Percentiles rank a stretch among this genome's conserved stretches.
phyloP scores from a whole-genome alignment of 2,888 invertebrate genomes.

The Autographa pulchrina region DNA sequence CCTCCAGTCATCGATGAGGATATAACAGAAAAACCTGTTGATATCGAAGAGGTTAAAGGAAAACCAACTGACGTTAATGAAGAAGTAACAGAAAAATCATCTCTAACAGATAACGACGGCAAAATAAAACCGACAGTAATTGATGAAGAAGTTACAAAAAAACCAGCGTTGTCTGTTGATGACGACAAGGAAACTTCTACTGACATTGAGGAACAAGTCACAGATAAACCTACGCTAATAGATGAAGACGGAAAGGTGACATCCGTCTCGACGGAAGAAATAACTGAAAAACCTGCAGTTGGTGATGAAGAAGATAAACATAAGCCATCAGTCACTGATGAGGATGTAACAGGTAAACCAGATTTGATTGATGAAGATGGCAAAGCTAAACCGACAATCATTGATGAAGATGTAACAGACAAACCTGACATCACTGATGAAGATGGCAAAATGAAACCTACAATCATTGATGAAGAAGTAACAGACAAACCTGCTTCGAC shows the following conservation, averaged over 20 bases:
- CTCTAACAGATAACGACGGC: background rate
- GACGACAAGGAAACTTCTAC: slow-evolving; percentile 17
- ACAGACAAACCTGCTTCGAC: slow-evolving; percentile 12
- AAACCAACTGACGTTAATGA: background rate
- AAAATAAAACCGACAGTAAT: background rate
- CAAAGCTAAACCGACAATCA: background rate
- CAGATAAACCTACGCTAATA: slow-evolving; percentile 17
- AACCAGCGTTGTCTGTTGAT: background rate
- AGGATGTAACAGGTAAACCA: slow-evolving; percentile 22
- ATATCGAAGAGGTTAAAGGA: background rate
- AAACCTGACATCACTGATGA: slow-evolving; percentile 15
- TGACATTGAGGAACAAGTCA: slow-evolving; percentile 15
- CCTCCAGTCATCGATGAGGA: slow-evolving; percentile 6
- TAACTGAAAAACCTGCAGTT: slow-evolving; percentile 16
- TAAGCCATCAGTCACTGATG: background rate
- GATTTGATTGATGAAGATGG: background rate
- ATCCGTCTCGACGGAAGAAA: slow-evolving; percentile 16
- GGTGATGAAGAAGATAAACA: slow-evolving; percentile 1
- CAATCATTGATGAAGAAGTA: slow-evolving; percentile 5
- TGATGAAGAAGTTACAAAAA: background rate
- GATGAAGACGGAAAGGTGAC: slow-evolving; percentile 24
- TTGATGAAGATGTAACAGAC: slow-evolving; percentile 10
- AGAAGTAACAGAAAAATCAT: background rate
- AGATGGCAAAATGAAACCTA: slow-evolving; percentile 26
- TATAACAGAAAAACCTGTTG: slow-evolving; percentile 5